Percentiles rank a stretch among this genome's conserved stretches.
phyloP scores from a whole-genome alignment of 2,888 invertebrate species.

The Cheilosia variabilis region DNA sequence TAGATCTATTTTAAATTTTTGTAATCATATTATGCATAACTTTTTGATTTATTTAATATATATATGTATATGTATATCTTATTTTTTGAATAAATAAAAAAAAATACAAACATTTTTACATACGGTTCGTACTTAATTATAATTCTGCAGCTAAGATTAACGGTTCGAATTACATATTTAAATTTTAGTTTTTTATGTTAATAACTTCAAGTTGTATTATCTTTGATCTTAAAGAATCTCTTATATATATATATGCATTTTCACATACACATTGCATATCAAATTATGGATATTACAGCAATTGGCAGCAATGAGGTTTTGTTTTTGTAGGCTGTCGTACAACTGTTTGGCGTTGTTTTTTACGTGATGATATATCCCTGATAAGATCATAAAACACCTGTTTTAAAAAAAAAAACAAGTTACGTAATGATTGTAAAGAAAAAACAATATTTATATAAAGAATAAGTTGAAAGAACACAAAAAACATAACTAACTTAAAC shows the following conservation, averaged over 20 bases:
- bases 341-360: conserved; percentile 84
- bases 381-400: conserved; percentile 84
- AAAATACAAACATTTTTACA: conserved; percentile 70
- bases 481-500: conserved; percentile 6
- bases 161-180: conserved; percentile 49
- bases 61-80: too few species aligned
- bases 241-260: conserved; percentile 5
- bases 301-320: conserved; percentile 84
- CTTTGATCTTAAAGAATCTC: conserved; percentile 18
- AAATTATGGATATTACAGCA: conserved; percentile 80
- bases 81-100: conserved; percentile 63
- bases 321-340: conserved; percentile 83
- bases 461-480: conserved; percentile 19
- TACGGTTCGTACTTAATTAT: conserved; percentile 41
- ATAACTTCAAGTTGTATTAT: conserved; percentile 20
- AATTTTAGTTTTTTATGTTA: conserved; percentile 33
- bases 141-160: conserved; percentile 42
- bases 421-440: conserved; percentile 10
- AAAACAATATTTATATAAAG: background rate
- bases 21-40: conserved; percentile 18
- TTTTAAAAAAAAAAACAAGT: conserved; percentile 41
- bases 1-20: conserved; percentile 17
- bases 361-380: conserved; percentile 84
- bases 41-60: conserved; percentile 45
- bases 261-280: conserved; percentile 6